Base-by-base conservation (phyloP, 35 echinoderm and acorn worm species). In the Lytechinus pictus region DNA sequence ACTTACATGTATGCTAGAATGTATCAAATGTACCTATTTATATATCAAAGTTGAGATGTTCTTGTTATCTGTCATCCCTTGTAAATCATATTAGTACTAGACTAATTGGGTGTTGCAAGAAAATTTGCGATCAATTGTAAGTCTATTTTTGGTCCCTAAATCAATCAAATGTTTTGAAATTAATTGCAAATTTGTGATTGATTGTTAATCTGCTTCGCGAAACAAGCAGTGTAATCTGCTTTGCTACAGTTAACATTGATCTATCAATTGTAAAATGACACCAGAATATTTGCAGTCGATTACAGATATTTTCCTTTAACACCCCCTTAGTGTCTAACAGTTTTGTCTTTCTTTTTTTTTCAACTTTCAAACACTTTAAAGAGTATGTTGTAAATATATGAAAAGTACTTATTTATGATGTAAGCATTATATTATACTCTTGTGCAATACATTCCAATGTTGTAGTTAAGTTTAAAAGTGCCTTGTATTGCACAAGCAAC, bases 371-470 rank as follows among this genome's bases (percentile, higher is more conserved):
- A 52, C 4, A 90, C 13, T 44, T 44, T 44, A 44, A 6, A 29
- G n/a, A 90, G 9, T 52, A 9, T 52, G 88, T 54, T 90, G 52
- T 90, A 54, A 13, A 90, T 52, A 52, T 13, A 52, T 52, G 9
- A 9, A 52, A 90, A 19, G 19, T 79, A 79, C 66, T n/a, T 90
- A 90, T 90, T 90, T 90, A 90, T 89, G 3, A 89, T 89, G 52
- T 89, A 12, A 52, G 11, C 33, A 4, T 19, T 90, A 9, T 79
- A 16, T 24, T n/a, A 5, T n/a, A 51, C 52, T 52, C 88, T 90
- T 90, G 88, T 90, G 88, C 88, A 90, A 90, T 90, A 90, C 88
- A 90, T 90, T 90, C 88, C 88, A 90, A 52, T 52, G 9, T 90
- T 24, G 52, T 90, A 52, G 88, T 52, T 52, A 90, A 52, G 29